Base-by-base conservation (phyloP, 2,113 vertebrate genomes). In the Varanus salvator region DNA sequence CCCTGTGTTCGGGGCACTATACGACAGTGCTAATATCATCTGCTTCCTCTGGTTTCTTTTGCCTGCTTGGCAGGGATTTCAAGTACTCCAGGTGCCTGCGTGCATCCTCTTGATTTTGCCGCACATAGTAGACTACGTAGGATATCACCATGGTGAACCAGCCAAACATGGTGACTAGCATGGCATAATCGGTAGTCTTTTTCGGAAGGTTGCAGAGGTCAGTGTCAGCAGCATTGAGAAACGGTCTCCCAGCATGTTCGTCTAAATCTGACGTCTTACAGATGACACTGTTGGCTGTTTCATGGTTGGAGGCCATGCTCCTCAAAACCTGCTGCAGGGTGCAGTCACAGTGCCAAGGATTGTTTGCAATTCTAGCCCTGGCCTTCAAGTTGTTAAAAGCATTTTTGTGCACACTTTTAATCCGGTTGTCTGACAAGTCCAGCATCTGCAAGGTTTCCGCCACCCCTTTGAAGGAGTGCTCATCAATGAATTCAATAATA, bases 81-180 rank as follows among this genome's bases (percentile, higher is more conserved):
- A 99, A 99, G 97, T 99, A 99, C 98, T 99, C 99, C 75, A 99
- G 98, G 97, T 99, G 99, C 68, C 99, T 98, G 34, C 99, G 97
- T 1, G 99, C 99, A 52, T 99, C 99, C 95, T 99, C 99, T 96
- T 99, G 99, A 93, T 99, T 99, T 97, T 99, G 99, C 92, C 99
- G 97, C 74, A 99, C 99, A 0, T 99, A 99, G 92, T 99, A 99
- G 50, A 99, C 99, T 88, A 99, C 99, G 0, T 99, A 99, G 0
- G 99, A 99, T 94, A 99, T 99, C 95, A 99, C 99, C 99, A 99
- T 99, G 95, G 99, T 99, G 93, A 99, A 99, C 99, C 99, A 99
- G 95, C 98, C 98, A 88, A 99, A 99, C 99, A 99, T 99, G 94
- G 99, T 99, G 95, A 99, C 99, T 93, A 99, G 96, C 99, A 99